Evolutionary conservation across 2,797 vertebrate species (phyloP).

Genomic region (Lepilemur ruficaudatus): DNA sequence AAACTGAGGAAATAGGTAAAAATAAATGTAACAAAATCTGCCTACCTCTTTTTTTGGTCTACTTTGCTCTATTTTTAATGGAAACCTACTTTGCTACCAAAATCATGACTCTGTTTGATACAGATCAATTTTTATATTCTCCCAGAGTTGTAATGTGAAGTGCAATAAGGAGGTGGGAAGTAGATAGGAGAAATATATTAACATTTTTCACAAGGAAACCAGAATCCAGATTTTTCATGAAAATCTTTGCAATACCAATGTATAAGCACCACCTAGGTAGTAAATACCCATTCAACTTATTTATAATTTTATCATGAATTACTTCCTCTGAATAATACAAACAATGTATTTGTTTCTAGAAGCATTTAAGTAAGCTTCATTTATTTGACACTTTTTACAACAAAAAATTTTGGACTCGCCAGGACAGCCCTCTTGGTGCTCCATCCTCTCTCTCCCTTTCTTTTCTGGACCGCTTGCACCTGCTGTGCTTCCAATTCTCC

Average conservation of each 20-base stretch:
- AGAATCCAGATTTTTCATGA: constrained; percentile 11
- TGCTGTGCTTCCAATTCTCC: not conserved
- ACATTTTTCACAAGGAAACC: not conserved
- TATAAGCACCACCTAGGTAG: not conserved
- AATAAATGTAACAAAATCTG: constrained; percentile 48
- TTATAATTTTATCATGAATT: not conserved
- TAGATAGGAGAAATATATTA: not conserved
- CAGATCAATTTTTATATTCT: not conserved
- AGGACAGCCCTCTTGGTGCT: not conserved
- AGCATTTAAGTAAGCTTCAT: not conserved
- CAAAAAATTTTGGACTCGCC: not conserved
- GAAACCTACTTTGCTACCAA: not conserved
- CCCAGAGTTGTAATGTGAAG: not conserved
- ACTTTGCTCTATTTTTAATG: constrained; percentile 36
- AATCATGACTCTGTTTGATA: not conserved
- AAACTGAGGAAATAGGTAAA: constrained; percentile 40
- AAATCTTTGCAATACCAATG: not conserved
- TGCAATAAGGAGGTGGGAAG: not conserved
- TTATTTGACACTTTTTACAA: not conserved
- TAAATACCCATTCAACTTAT: not conserved
- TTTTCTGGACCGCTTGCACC: not conserved
- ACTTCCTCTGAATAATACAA: constrained; percentile 15
- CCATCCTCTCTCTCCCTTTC: not conserved
- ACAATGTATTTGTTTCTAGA: not conserved
- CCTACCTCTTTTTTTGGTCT: not conserved